Evolutionary conservation across 1,140 invertebrate species (phyloP).

Genomic region (Tigriopus japonicus): DNA sequence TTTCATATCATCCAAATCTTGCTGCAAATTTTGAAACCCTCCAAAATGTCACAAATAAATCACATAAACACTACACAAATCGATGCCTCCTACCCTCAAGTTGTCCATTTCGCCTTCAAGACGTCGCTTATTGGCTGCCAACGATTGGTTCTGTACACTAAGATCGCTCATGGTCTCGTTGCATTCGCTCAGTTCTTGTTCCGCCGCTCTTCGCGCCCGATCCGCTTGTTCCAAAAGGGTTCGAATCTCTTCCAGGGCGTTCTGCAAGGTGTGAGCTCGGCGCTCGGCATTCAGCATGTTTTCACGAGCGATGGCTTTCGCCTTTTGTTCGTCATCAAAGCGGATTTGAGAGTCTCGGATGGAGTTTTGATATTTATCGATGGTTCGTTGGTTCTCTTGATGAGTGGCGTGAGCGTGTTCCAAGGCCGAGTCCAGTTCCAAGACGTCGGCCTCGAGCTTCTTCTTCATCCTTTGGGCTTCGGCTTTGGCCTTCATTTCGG

Average conservation of each 20-base stretch:
- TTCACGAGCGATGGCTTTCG: conserved; percentile 2
- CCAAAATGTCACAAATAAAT: conserved; percentile 29
- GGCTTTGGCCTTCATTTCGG: conserved; percentile 42
- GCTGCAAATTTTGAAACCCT: conserved; percentile 30
- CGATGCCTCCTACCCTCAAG: background rate
- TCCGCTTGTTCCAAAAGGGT: conserved; percentile 42
- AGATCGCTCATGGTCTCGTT: conserved; percentile 94
- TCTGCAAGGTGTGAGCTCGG: conserved; percentile 28
- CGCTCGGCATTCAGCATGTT: background rate
- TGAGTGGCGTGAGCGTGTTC: conserved; percentile 35
- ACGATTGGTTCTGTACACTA: conserved; percentile 70
- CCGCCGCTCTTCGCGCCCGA: conserved; percentile 59
- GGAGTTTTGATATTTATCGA: conserved; percentile 31
- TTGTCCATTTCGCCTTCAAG: conserved; percentile 85
- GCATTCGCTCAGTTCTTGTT: conserved; percentile 85
- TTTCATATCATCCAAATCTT: conserved; percentile 36
- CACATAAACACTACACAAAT: conserved; percentile 16
- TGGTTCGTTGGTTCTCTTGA: conserved; percentile 38
- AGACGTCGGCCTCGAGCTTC: conserved; percentile 41
- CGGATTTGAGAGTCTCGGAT: conserved; percentile 35
- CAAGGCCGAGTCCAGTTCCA: conserved; percentile 39
- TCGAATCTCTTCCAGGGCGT: conserved; percentile 35
- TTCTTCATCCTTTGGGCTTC: conserved; percentile 40
- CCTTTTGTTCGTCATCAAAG: conserved; percentile 7
- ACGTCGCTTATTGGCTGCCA: conserved; percentile 92